These are phyloP conservation scores for Lissonota sp. DNA, from an alignment of 2,888 invertebrate genomes.

Conservation along the genomic window DNA sequence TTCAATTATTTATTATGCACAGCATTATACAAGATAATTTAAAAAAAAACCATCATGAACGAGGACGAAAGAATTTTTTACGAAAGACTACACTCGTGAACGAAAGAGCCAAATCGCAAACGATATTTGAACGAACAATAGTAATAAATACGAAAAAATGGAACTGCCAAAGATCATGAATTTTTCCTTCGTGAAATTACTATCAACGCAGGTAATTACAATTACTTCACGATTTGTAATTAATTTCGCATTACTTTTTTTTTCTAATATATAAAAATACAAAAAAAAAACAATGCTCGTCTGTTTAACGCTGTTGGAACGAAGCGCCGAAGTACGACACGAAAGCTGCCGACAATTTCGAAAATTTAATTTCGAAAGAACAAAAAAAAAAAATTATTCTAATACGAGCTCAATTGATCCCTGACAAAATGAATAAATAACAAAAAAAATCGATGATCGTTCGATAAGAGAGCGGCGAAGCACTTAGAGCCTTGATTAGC, in stretches of 20 bases:
- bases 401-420: conserved; percentile 26
- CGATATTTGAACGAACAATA: background rate
- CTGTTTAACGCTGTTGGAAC: background rate
- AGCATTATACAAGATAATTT: too few relatives aligned
- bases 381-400: conserved; percentile 31
- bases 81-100: too few relatives aligned
- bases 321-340: conserved; percentile 18
- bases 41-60: too few relatives aligned
- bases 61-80: too few relatives aligned
- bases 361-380: conserved; percentile 32
- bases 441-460: conserved; percentile 8
- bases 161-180: conserved; percentile 43
- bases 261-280: conserved; percentile 9
- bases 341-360: conserved; percentile 46
- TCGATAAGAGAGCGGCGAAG: conserved; percentile 9
- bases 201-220: conserved; percentile 29
- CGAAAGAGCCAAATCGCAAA: too few relatives aligned
- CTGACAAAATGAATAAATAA: background rate
- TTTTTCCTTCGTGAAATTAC: conserved; percentile 6
- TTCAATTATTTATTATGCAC: too few relatives aligned
- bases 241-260: background rate
- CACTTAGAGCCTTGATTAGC: conserved; percentile 56
- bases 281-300: background rate
- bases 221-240: background rate
- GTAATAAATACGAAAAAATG: conserved; percentile 1